Conservation (phyloP, 2,888 invertebrate species). For the Xanthorhoe designata region DNA sequence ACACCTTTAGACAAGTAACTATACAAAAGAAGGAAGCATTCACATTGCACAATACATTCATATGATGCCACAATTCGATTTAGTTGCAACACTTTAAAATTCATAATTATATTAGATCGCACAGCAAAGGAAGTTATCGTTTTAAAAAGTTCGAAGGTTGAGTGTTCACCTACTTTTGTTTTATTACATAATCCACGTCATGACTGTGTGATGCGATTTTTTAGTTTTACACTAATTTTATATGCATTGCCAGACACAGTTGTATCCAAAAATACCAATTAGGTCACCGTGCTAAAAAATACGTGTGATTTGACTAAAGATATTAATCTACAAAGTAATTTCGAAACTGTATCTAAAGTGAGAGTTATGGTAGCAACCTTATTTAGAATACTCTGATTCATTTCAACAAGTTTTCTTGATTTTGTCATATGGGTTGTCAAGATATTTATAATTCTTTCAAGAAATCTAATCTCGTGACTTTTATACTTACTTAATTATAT, state of each 20-base stretch:
- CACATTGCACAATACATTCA: too few species aligned
- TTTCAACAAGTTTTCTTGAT: too few species aligned
- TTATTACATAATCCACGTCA: neutral
- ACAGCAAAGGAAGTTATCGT: neutral
- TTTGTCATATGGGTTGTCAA: too few species aligned
- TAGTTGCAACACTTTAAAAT: neutral
- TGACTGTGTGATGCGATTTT: neutral
- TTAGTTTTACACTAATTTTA: neutral
- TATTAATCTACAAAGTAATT: too few species aligned
- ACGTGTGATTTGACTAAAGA: neutral
- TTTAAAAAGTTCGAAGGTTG: neutral
- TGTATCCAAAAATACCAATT: neutral
- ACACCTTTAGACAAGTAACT: too few species aligned
- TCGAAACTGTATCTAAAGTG: too few species aligned
- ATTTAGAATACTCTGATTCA: too few species aligned
- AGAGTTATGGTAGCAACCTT: too few species aligned
- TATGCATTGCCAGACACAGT: neutral
- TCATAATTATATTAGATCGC: neutral
- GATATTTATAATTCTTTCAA: too few species aligned
- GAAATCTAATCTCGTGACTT: too few species aligned
- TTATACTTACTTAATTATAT: too few species aligned
- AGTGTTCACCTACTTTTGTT: neutral
- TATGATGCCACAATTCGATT: neutral
- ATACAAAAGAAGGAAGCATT: too few species aligned
- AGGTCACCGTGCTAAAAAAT: neutral